phyloP scores from a whole-genome alignment of 2,113 vertebrate species.

The Okapia johnstoni region DNA sequence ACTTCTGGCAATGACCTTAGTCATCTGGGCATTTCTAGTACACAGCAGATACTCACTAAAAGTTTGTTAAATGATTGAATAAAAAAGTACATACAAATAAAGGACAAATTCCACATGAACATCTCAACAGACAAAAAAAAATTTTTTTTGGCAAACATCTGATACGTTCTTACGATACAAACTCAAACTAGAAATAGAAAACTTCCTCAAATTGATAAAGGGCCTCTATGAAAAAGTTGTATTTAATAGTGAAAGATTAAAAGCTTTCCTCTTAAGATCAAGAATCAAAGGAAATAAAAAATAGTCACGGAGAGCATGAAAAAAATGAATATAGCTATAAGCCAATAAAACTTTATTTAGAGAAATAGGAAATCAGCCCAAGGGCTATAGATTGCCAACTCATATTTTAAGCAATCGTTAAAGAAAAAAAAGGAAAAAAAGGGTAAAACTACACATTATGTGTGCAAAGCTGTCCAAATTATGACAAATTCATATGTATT shows the following conservation, averaged over 20 bases:
- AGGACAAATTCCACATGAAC: not conserved
- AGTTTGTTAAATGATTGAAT: not conserved
- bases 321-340: not conserved
- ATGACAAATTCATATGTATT: not conserved
- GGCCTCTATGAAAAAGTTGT: not conserved
- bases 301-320: not conserved
- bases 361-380: not conserved
- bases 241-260: not conserved
- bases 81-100: not conserved
- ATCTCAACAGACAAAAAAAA: not conserved
- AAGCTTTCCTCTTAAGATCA: not conserved
- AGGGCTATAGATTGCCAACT: not conserved
- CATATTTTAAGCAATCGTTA: not conserved
- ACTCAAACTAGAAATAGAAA: not conserved
- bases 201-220: not conserved
- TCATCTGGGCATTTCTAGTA: not conserved
- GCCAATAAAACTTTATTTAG: not conserved
- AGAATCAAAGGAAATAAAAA: not conserved
- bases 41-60: not conserved
- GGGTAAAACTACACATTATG: not conserved
- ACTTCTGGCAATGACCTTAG: not conserved
- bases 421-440: not conserved
- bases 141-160: not conserved
- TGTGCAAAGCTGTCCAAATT: not conserved
- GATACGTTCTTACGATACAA: not conserved